phyloP scores from a whole-genome alignment of 2,797 vertebrate genomes.

The Hypotaenidia philippensis region DNA sequence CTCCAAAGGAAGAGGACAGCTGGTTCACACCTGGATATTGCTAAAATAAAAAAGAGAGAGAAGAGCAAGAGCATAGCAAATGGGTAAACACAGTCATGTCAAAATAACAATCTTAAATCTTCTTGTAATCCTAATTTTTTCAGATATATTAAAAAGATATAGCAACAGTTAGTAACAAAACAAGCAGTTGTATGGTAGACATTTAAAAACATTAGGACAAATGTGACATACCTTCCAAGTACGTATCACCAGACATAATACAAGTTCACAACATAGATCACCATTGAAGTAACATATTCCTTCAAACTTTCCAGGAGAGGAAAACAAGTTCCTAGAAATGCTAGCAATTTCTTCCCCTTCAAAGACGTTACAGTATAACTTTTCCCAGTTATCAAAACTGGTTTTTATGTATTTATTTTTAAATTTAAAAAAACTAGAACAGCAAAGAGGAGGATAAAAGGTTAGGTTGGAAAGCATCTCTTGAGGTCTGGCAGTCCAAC shows the following conservation, averaged over 20 bases:
- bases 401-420: background rate
- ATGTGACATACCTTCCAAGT: background rate
- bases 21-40: constrained; percentile 91
- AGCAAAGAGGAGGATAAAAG: background rate
- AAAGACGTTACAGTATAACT: background rate
- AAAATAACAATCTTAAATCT: background rate
- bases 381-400: background rate
- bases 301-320: background rate
- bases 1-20: constrained; percentile 91
- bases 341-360: background rate
- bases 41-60: constrained; percentile 62
- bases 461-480: background rate
- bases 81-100: background rate
- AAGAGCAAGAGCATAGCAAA: background rate
- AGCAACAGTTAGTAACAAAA: background rate
- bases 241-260: background rate
- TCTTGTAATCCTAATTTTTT: background rate
- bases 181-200: background rate
- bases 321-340: background rate
- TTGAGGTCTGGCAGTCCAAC: background rate
- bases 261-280: background rate
- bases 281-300: background rate
- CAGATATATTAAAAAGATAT: background rate
- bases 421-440: background rate
- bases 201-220: background rate